Evolutionary conservation across 1,140 invertebrate species (phyloP).

Genomic region (Microvelia longipes): DNA sequence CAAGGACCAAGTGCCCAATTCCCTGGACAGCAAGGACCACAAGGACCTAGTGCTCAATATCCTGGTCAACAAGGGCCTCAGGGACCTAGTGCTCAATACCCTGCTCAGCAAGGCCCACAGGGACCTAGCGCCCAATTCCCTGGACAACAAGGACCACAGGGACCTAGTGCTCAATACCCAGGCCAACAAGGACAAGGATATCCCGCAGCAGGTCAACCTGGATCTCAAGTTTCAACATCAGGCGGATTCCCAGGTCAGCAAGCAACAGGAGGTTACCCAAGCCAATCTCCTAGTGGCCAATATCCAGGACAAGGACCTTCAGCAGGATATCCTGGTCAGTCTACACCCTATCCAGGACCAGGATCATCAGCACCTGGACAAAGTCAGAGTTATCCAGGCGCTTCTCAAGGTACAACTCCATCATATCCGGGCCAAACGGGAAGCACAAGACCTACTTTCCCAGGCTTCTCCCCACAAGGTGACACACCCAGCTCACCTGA

Average conservation of each 20-base stretch:
- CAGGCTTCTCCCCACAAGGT: not conserved
- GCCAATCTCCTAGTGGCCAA: slow-evolving; percentile 4
- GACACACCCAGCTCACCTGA: not conserved
- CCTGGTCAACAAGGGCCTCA: slow-evolving; percentile 27
- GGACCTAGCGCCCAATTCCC: slow-evolving; percentile 20
- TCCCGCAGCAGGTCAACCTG: slow-evolving; percentile 12
- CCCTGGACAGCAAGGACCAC: slow-evolving; percentile 15
- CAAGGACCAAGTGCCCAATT: slow-evolving; percentile 20
- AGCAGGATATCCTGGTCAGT: slow-evolving; percentile 12
- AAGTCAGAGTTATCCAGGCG: not conserved
- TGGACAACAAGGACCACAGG: slow-evolving; percentile 18
- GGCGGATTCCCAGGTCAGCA: slow-evolving; percentile 15
- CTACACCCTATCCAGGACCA: not conserved
- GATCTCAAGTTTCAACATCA: slow-evolving; percentile 17
- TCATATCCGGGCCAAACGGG: not conserved
- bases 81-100: slow-evolving; percentile 18
- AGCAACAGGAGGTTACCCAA: slow-evolving; percentile 16
- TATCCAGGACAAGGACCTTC: slow-evolving; percentile 11
- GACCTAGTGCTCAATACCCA: slow-evolving; percentile 17
- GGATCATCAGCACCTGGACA: not conserved
- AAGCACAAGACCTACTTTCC: not conserved
- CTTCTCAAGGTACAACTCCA: not conserved
- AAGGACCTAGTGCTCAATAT: slow-evolving; percentile 20
- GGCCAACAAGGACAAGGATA: slow-evolving; percentile 19
- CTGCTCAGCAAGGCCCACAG: slow-evolving; percentile 20